Percentiles rank a stretch among this genome's conserved stretches.
Conservation (phyloP, 2,888 invertebrate species). For the Trachelus troglodyta region DNA sequence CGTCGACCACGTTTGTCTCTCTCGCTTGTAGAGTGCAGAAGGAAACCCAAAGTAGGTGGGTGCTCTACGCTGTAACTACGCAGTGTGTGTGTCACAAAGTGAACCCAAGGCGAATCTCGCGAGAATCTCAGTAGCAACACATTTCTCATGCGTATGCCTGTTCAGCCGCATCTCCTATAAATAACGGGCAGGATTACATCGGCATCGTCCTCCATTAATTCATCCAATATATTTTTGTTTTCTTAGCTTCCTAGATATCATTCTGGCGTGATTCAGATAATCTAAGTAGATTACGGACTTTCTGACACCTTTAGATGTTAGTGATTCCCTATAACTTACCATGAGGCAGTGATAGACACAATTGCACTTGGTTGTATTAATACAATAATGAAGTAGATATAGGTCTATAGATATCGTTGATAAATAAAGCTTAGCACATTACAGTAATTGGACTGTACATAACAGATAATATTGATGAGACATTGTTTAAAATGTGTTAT, state of each 20-base stretch:
- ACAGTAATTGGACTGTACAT: neutral
- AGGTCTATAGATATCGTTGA: neutral
- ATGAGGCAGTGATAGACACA: neutral
- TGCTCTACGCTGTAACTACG: constrained; percentile 65
- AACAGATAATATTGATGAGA: neutral
- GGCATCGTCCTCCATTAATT: constrained; percentile 51
- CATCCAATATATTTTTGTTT: constrained; percentile 35
- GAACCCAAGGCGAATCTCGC: constrained; percentile 64
- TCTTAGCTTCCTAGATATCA: constrained; percentile 20
- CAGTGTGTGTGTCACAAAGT: constrained; percentile 62
- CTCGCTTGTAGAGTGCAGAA: constrained; percentile 60
- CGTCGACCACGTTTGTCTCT: constrained; percentile 42
- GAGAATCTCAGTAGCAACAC: constrained; percentile 59
- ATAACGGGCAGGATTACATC: constrained; percentile 65
- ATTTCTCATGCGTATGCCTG: constrained; percentile 54
- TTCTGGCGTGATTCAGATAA: neutral
- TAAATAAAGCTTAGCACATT: neutral
- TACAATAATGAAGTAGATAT: neutral
- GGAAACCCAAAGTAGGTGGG: constrained; percentile 62
- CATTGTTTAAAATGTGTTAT: neutral
- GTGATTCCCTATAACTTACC: neutral
- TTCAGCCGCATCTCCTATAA: constrained; percentile 66
- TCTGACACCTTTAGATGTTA: neutral
- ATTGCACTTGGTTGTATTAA: neutral
- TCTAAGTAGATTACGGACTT: neutral